Conservation (phyloP, 2,888 invertebrate species). For the Athalia cordata region DNA sequence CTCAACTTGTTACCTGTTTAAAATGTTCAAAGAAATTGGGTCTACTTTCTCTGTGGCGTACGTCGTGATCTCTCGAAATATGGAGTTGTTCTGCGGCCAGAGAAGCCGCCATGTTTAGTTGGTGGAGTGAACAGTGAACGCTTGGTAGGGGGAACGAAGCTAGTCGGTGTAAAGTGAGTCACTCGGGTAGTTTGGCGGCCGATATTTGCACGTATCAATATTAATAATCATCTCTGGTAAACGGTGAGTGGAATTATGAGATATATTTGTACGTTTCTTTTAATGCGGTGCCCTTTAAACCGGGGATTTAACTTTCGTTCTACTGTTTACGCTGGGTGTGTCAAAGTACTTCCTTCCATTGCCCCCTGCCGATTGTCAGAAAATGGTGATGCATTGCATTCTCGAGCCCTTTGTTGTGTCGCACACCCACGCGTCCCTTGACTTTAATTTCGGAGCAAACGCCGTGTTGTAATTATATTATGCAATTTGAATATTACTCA, state of each 20-base stretch:
- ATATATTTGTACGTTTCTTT: background rate
- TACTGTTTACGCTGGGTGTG: constrained; percentile 68
- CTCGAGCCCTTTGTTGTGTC: constrained; percentile 61
- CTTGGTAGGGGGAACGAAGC: constrained; percentile 56
- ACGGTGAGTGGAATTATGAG: constrained; percentile 52
- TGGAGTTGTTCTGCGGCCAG: constrained; percentile 3
- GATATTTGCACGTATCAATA: constrained; percentile 52
- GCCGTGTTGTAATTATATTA: background rate
- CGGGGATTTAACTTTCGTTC: background rate
- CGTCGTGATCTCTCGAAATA: background rate
- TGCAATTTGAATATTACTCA: too few relatives aligned
- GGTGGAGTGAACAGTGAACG: constrained; percentile 52
- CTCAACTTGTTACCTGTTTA: constrained; percentile 5
- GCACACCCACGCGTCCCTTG: constrained; percentile 56
- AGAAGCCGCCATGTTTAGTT: constrained; percentile 63
- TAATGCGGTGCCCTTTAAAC: too few relatives aligned
- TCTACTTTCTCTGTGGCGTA: constrained; percentile 32
- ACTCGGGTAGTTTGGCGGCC: constrained; percentile 52
- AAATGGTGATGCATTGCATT: constrained; percentile 66
- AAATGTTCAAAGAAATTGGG: background rate
- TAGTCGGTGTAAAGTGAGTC: constrained; percentile 53
- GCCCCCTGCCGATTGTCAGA: constrained; percentile 60
- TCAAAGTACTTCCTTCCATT: constrained; percentile 58
- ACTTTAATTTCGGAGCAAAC: constrained; percentile 7
- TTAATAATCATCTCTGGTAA: constrained; percentile 46